Conservation (phyloP, 2,797 vertebrate species). For the Poeciliopsis turneri region DNA sequence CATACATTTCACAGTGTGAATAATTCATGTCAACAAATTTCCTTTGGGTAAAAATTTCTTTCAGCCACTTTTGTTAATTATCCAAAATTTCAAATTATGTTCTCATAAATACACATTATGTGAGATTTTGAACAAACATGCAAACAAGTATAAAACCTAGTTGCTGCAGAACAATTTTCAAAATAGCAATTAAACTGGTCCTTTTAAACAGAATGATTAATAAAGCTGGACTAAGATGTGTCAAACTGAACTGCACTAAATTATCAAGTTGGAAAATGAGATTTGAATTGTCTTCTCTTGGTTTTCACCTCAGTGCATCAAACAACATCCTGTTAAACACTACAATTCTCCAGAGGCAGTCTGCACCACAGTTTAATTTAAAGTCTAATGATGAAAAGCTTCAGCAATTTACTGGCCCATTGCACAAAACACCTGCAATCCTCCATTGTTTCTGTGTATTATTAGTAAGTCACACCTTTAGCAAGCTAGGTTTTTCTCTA, state of each 20-base stretch:
- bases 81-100: not conserved
- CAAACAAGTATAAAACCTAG: not conserved
- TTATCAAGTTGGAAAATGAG: not conserved
- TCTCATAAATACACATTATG: not conserved
- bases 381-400: constrained; percentile 25
- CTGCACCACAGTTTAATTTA: not conserved
- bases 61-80: not conserved
- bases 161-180: not conserved
- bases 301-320: not conserved
- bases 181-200: not conserved
- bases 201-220: not conserved
- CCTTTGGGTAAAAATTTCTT: not conserved
- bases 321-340: not conserved
- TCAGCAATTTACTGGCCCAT: constrained; percentile 30
- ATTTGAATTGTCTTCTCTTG: not conserved
- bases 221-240: not conserved
- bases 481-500: constrained; percentile 27
- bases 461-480: constrained; percentile 29
- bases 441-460: constrained; percentile 12
- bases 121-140: not conserved
- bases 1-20: not conserved
- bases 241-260: not conserved
- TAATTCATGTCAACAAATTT: not conserved
- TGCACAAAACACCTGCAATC: constrained; percentile 27
- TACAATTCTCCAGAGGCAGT: not conserved